phyloP scores from a whole-genome alignment of 1,140 invertebrate species.

The Frieseomelitta varia region DNA sequence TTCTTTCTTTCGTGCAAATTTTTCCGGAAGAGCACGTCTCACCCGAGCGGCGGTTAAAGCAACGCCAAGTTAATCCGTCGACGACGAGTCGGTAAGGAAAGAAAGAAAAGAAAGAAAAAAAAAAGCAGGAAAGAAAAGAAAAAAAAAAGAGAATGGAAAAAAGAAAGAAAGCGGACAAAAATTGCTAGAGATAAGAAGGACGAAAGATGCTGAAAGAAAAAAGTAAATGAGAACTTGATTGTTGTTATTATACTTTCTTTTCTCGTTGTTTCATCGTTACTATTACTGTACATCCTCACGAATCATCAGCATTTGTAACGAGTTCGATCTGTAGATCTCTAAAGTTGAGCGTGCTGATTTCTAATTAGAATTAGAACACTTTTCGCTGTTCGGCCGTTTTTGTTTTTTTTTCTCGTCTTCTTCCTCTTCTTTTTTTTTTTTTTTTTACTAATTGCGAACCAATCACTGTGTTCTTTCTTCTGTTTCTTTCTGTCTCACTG shows the following conservation, averaged over 20 bases:
- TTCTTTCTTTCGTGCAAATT: slow-evolving; percentile 21
- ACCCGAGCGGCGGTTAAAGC: neutral
- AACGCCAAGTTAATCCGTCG: slow-evolving; percentile 18
- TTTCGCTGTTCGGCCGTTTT: slow-evolving; percentile 26
- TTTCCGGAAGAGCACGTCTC: slow-evolving; percentile 4
- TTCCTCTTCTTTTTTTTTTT: neutral
- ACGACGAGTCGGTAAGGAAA: slow-evolving; percentile 47
- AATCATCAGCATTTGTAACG: slow-evolving; percentile 53
- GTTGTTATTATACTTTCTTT: slow-evolving; percentile 37
- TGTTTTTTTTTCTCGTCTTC: neutral
- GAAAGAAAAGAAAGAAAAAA: neutral
- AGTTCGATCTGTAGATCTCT: slow-evolving; percentile 41
- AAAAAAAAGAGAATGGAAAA: neutral
- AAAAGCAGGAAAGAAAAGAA: neutral
- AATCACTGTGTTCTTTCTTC: neutral
- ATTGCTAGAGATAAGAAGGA: no score
- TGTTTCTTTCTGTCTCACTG: neutral
- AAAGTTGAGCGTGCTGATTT: slow-evolving; percentile 45
- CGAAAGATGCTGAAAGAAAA: neutral
- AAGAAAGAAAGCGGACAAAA: no score
- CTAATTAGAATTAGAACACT: slow-evolving; percentile 47
- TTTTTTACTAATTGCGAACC: neutral
- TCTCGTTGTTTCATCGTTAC: slow-evolving; percentile 33
- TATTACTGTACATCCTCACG: slow-evolving; percentile 44
- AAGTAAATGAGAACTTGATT: slow-evolving; percentile 15